These are phyloP conservation scores for Stegophylla sp. DNA, from an alignment of 2,888 invertebrate genomes.

Conservation along the genomic window DNA sequence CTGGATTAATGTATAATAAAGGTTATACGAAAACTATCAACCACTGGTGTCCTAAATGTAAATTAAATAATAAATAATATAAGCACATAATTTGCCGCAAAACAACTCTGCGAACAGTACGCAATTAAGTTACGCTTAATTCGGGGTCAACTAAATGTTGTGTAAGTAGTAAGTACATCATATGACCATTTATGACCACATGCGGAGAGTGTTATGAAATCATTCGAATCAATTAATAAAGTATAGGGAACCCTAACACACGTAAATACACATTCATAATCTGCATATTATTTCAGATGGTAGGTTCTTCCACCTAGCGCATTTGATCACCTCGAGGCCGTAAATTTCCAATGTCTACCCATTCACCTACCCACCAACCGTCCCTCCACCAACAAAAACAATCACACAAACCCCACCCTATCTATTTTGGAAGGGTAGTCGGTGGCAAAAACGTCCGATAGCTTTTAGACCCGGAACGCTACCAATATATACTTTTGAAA, in stretches of 20 bases:
- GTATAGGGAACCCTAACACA: slow-evolving; percentile 8
- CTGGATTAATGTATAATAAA: too few relatives aligned
- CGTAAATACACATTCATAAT: slow-evolving; percentile 8
- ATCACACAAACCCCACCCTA: slow-evolving; percentile 11
- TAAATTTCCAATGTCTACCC: slow-evolving; percentile 46
- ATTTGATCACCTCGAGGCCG: slow-evolving; percentile 39
- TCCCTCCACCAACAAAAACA: too few relatives aligned
- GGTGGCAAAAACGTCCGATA: slow-evolving; percentile 53
- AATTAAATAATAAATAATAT: too few relatives aligned
- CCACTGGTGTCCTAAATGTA: too few relatives aligned
- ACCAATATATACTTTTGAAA: slow-evolving; percentile 46
- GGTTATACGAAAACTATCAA: too few relatives aligned
- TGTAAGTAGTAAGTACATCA: neutral
- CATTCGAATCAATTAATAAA: slow-evolving; percentile 53
- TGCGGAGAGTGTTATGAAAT: slow-evolving; percentile 28
- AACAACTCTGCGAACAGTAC: neutral
- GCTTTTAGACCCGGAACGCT: slow-evolving; percentile 13
- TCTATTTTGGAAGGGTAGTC: slow-evolving; percentile 38
- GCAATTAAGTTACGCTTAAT: slow-evolving; percentile 4
- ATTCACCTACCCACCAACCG: neutral
- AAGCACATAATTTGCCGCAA: too few relatives aligned
- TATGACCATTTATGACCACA: slow-evolving; percentile 6
- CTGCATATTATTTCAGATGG: slow-evolving; percentile 44
- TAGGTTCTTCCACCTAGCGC: slow-evolving; percentile 42
- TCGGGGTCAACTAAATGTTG: slow-evolving; percentile 18